These are phyloP conservation scores for Globia sparganii DNA, from an alignment of 2,888 invertebrate genomes.

Conservation along the genomic window DNA sequence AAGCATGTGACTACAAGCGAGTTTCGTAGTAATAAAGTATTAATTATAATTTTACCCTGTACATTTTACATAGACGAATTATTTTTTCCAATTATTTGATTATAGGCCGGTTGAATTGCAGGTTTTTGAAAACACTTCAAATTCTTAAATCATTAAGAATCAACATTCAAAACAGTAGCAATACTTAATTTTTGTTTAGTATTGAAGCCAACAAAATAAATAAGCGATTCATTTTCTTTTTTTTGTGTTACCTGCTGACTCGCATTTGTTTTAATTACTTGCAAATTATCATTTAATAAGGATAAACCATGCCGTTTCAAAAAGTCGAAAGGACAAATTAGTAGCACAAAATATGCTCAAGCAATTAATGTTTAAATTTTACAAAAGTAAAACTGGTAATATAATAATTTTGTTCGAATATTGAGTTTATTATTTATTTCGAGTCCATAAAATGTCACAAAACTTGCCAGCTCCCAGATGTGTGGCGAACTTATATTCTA, in stretches of 20 bases:
- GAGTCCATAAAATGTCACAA: constrained; percentile 46
- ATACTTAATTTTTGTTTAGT: background rate
- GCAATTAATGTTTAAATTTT: constrained; percentile 22
- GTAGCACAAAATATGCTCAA: constrained; percentile 33
- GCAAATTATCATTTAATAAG: constrained; percentile 23
- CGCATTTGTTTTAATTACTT: constrained; percentile 3
- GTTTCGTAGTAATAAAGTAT: constrained; percentile 67
- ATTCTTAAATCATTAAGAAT: constrained; percentile 3
- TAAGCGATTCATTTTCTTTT: background rate
- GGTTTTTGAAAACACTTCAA: background rate
- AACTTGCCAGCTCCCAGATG: constrained; percentile 37
- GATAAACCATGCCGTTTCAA: constrained; percentile 20
- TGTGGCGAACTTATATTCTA: constrained; percentile 20
- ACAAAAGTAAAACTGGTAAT: constrained; percentile 46
- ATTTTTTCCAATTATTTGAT: constrained; percentile 40
- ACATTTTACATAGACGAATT: constrained; percentile 74
- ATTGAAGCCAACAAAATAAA: background rate
- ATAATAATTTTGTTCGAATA: constrained; percentile 36
- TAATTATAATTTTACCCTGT: constrained; percentile 84
- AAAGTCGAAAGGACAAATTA: constrained; percentile 14
- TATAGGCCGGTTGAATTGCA: constrained; percentile 56
- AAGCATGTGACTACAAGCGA: constrained; percentile 66
- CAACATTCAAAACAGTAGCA: background rate
- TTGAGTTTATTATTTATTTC: constrained; percentile 4
- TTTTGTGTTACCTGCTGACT: constrained; percentile 17